phyloP scores from a whole-genome alignment of 2,888 invertebrate genomes.

The Galerucella nymphaeae region DNA sequence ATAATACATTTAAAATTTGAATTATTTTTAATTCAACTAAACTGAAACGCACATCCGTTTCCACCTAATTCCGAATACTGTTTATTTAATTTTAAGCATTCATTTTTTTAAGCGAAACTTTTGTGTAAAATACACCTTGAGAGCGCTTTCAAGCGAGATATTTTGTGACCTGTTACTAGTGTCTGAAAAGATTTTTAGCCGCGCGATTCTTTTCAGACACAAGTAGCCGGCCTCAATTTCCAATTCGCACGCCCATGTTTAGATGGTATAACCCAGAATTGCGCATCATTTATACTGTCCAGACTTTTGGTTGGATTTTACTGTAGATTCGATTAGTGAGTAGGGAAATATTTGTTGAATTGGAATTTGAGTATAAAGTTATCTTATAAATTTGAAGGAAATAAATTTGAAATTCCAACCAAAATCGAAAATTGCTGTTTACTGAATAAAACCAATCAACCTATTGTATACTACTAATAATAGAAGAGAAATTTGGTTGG shows the following conservation, averaged over 20 bases:
- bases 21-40: neutral
- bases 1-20: neutral
- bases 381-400: conserved; percentile 20
- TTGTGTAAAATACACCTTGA: too few relatives aligned
- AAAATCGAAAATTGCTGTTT: conserved; percentile 9
- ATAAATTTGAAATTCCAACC: conserved; percentile 18
- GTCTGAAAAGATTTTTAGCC: too few relatives aligned
- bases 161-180: too few relatives aligned
- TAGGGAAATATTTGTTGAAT: conserved; percentile 16
- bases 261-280: neutral
- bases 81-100: neutral
- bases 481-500: conserved; percentile 30
- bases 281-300: neutral
- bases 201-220: too few relatives aligned
- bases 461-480: conserved; percentile 38
- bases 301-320: neutral
- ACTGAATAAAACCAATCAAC: conserved; percentile 34
- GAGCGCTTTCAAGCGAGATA: too few relatives aligned
- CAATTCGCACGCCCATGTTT: neutral
- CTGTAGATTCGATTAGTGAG: neutral
- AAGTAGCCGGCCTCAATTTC: too few relatives aligned
- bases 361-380: conserved; percentile 4
- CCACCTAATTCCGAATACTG: neutral
- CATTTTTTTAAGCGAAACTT: too few relatives aligned
- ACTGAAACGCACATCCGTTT: neutral